Base-by-base conservation (phyloP, 2,113 vertebrate genomes). In the Phoxinus phoxinus region DNA sequence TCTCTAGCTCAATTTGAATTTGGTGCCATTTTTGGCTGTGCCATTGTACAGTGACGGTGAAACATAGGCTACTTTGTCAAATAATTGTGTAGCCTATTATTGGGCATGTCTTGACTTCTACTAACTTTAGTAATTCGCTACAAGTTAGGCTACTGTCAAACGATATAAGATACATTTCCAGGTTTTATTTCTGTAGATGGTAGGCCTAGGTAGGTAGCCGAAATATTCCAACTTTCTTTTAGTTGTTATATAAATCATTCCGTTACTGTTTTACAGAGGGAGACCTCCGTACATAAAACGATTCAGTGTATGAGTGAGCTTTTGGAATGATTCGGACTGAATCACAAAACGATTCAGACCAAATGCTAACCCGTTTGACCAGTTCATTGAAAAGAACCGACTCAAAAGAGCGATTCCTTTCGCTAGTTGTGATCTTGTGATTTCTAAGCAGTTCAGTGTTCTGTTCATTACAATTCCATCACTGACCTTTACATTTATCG, bases 301-400 rank as follows among this genome's bases (percentile, higher is more conserved):
- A 74, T 17, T 48, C 72, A 19, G 72, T 46, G 41, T 23, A 25
- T 44, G n/a, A 27, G 23, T 75, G 25, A 46, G n/a, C 25, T 53
- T 21, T 25, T 25, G 6, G 2, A 46, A n/a, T 48, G 71, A 46
- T 74, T 74, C 41, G 12, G 35, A 71, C 8, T 46, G 35, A 72
- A 72, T 72, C 21, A 37, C 69, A 10, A 13, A 71, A n/a, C 10
- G 21, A 44, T n/a, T 72, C 21, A 44, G 21, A n/a, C 11, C 1
- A 25, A 25, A 46, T 73, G 23, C 17, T 19, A 53, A 32, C 46
- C 25, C 13, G 25, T 21, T 75, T 1, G 15, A 19, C 7, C 15
- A 30, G 73, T 76, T 76, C 17, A 21, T 32, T 76, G 3, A 53
- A 76, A 53, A 32, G 74, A 53, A 30, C 27, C 74, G 74, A 76